phyloP scores from a whole-genome alignment of 1,140 invertebrate genomes.

The Agrypnia vestita region DNA sequence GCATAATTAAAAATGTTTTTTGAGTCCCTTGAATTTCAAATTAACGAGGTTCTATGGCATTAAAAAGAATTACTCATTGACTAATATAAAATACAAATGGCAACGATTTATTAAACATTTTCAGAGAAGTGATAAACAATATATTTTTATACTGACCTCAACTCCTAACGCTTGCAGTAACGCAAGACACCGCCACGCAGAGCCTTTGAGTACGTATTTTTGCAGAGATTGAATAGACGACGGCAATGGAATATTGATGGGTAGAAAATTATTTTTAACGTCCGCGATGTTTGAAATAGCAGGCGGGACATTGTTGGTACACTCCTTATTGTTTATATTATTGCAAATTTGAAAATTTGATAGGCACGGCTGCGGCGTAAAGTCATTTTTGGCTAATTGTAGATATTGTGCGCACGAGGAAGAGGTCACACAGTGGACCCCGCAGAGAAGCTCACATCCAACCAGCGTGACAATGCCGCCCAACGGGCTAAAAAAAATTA shows the following conservation, averaged over 20 bases:
- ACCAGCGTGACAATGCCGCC: conserved; percentile 75
- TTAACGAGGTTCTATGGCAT: too few relatives aligned
- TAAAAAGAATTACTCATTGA: too few relatives aligned
- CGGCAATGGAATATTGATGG: not conserved
- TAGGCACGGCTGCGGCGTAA: conserved; percentile 15
- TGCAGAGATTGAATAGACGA: conserved; percentile 64
- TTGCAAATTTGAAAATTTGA: conserved; percentile 20
- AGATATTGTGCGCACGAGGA: conserved; percentile 69
- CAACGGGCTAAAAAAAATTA: conserved; percentile 66
- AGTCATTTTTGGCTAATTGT: conserved; percentile 67
- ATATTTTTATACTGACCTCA: conserved; percentile 65
- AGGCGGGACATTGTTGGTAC: not conserved
- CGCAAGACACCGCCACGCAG: conserved; percentile 77
- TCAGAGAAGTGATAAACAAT: not conserved
- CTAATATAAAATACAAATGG: too few relatives aligned
- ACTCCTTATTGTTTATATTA: not conserved
- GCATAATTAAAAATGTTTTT: too few relatives aligned
- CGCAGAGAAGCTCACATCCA: conserved; percentile 77
- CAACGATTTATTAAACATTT: too few relatives aligned
- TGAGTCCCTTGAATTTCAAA: too few relatives aligned
- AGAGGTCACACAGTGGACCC: conserved; percentile 74
- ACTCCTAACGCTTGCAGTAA: conserved; percentile 75
- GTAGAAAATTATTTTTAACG: conserved; percentile 11
- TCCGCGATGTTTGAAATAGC: not conserved
- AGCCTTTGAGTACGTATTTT: conserved; percentile 74